A percentile compares a stretch with the other conserved stretches of the same genome.
Conservation (phyloP, 2,888 invertebrate species). For the Cryptophagus acutangulus region DNA sequence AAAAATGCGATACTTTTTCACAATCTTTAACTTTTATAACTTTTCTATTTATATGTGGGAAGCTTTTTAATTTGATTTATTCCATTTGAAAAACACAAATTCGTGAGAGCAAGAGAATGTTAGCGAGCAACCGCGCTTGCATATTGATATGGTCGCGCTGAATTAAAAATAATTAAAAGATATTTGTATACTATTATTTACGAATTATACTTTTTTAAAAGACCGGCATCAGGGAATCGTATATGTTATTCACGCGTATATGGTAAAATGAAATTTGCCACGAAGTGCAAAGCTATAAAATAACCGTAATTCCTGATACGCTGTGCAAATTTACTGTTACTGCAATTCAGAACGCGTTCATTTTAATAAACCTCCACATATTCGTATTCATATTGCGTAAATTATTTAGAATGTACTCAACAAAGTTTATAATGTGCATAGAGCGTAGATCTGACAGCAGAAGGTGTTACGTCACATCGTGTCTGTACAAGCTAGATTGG, state of each 20-base stretch:
- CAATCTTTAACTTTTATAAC: conserved; percentile 12
- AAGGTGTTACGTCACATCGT: conserved; percentile 40
- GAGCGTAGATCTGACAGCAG: conserved; percentile 42
- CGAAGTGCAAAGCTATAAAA: conserved; percentile 43
- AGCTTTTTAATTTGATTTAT: conserved; percentile 5
- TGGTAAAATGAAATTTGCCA: conserved; percentile 37
- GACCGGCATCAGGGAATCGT: too few relatives aligned
- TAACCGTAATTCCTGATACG: conserved; percentile 44
- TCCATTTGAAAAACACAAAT: conserved; percentile 2
- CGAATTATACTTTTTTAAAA: too few relatives aligned
- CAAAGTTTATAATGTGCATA: conserved; percentile 45
- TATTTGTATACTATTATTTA: too few relatives aligned
- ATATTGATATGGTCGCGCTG: too few relatives aligned
- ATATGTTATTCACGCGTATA: conserved; percentile 32
- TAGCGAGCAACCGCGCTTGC: too few relatives aligned
- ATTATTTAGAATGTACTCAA: conserved; percentile 45
- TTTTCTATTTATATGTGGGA: neutral
- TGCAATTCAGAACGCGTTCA: conserved; percentile 38
- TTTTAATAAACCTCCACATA: conserved; percentile 35
- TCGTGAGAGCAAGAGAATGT: too few relatives aligned
- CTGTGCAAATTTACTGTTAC: conserved; percentile 38
- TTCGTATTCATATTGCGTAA: conserved; percentile 45
- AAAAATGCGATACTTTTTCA: conserved; percentile 11
- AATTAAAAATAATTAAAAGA: too few relatives aligned
- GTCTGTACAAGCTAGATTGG: conserved; percentile 40